Percentiles rank a stretch among this genome's conserved stretches.
Conservation (phyloP, 2,113 vertebrate species). For the Dicrurus megarhynchus region DNA sequence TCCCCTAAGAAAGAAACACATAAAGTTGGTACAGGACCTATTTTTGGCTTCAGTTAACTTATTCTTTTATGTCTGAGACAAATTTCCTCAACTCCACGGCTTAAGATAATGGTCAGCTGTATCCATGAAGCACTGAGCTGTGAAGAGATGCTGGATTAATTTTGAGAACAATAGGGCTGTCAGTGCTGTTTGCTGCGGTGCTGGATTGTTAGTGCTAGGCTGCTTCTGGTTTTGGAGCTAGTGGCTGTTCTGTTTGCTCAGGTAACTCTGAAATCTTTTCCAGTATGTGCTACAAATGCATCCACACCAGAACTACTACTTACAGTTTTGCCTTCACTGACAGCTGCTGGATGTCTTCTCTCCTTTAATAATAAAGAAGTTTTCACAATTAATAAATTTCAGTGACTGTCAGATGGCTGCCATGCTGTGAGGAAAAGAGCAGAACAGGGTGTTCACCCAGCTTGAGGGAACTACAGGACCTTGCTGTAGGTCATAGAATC, state of each 20-base stretch:
- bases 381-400: neutral
- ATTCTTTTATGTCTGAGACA: neutral
- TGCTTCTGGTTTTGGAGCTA: neutral
- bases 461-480: neutral
- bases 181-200: fast-evolving
- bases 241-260: neutral
- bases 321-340: neutral
- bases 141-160: neutral
- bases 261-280: neutral
- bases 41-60: neutral
- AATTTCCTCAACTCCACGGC: neutral
- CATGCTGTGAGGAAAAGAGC: neutral
- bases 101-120: neutral
- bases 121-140: neutral
- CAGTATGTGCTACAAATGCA: neutral
- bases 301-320: neutral
- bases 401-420: neutral
- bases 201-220: neutral
- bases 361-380: neutral
- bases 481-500: neutral
- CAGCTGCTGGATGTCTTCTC: neutral
- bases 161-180: neutral
- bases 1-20: neutral
- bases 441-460: neutral
- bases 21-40: neutral